Evolutionary conservation across 2,797 vertebrate genomes (phyloP), one percentile per base, ranked within the genome.

Genomic region (Gila robusta): DNA sequence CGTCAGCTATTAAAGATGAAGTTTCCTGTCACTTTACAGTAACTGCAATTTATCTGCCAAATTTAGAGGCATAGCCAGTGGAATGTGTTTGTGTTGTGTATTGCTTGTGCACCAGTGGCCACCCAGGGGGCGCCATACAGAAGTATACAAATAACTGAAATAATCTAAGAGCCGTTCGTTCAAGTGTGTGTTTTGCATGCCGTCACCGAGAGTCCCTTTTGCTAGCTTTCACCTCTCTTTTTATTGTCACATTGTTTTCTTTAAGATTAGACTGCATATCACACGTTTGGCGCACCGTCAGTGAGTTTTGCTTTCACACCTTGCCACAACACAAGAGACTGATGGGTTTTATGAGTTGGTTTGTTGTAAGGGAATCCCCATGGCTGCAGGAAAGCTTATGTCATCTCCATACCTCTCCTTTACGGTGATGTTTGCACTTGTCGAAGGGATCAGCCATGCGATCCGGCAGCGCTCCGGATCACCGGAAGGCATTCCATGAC

Each of bases 281-380:
- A 87, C 91, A 90, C 83, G 84, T 84, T 89, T 76, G 86, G 67
- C 84, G 83, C 88, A 70, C 84, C 17, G 72, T 89, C 80, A 86
- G 85, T 72, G 81, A 82, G 11, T 86, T 86, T 86, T 86, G 82
- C 87, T 86, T 87, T 87, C 83, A 82, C 85, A 89, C 78, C 85
- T 71, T 86, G 71, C 82, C 32, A 2, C 85, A 85, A 47, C 9
- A 64, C 32, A 91, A 87, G 71, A 82, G 56, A 86, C 82, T 70
- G 37, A 81, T 67, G 35, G 54, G 84, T 85, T 84, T 80, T 79
- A 79, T 89, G 28, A 85, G 85, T 89, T 88, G 79, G 86, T 90
- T 91, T 89, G 90, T 89, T 87, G 88, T 94, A 90, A 92, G 92
- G 95, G 93, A 94, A 94, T 95, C 93, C 94, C 93, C 94, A 87